Percentiles rank a stretch among this genome's conserved stretches.
phyloP scores from a whole-genome alignment of 2,797 vertebrate species.

The Sebastes melanostomus region DNA sequence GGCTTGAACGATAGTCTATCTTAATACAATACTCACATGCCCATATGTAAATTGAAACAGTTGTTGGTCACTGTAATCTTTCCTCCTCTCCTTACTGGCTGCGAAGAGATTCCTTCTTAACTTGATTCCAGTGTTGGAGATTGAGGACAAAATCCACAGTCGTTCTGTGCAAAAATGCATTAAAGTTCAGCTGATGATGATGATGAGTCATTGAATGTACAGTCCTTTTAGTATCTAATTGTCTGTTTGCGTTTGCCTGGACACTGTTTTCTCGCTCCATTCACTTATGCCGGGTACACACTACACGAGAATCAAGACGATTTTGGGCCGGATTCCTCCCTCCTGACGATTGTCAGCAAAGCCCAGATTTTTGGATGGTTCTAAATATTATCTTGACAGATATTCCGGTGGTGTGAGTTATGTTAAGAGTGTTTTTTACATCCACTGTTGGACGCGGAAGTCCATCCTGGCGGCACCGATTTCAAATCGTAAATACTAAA shows the following conservation, averaged over 20 bases:
- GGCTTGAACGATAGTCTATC: neutral
- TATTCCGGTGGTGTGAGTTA: no score
- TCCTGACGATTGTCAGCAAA: fast-evolving
- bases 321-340: no score
- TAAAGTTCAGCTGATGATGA: neutral
- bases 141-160: neutral
- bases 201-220: neutral
- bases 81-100: neutral
- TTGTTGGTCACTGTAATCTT: neutral
- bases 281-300: no score
- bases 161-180: neutral
- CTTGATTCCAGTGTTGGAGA: neutral
- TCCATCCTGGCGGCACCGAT: no score
- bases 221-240: neutral
- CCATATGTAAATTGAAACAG: neutral
- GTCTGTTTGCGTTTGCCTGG: neutral
- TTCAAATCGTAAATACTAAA: no score
- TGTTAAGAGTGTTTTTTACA: no score
- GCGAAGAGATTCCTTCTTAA: neutral
- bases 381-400: fast-evolving
- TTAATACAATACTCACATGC: neutral
- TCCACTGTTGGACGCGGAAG: no score
- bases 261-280: fast-evolving
- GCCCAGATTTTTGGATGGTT: no score
- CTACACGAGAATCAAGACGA: no score